These are phyloP conservation scores for Oreochromis niloticus DNA, from an alignment of 2,113 vertebrate species.

Conservation along the genomic window DNA sequence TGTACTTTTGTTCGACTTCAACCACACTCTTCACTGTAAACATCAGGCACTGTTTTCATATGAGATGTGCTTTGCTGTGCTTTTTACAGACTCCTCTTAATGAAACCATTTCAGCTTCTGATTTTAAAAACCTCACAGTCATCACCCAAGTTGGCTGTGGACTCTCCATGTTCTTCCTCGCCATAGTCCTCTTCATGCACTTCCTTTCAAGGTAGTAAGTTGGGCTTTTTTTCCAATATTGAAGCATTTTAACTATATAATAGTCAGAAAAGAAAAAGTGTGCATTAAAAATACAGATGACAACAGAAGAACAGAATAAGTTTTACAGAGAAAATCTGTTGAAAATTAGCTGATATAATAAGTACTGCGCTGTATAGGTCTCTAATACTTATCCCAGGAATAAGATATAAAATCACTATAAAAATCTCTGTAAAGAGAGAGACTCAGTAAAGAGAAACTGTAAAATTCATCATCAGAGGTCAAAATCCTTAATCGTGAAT, in stretches of 20 bases:
- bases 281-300: background rate
- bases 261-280: background rate
- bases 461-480: background rate
- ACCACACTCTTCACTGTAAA: background rate
- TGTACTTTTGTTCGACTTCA: background rate
- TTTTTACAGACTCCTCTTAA: slow-evolving; percentile 28
- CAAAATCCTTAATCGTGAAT: background rate
- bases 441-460: background rate
- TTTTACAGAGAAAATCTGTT: background rate
- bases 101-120: background rate
- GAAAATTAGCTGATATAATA: background rate
- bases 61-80: background rate
- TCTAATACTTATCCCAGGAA: background rate
- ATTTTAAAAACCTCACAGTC: slow-evolving; percentile 56
- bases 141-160: slow-evolving; percentile 68
- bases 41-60: background rate
- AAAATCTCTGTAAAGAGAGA: background rate
- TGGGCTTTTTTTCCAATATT: rapidly evolving
- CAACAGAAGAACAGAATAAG: background rate
- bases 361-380: background rate
- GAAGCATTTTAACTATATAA: background rate
- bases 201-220: slow-evolving; percentile 56
- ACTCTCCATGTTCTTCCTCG: slow-evolving; percentile 68
- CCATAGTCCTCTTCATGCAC: slow-evolving; percentile 61
- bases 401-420: background rate